A percentile compares a stretch with the other conserved stretches of the same genome.
Conservation (phyloP, 2,888 invertebrate species). For the Acholoe squamosa region DNA sequence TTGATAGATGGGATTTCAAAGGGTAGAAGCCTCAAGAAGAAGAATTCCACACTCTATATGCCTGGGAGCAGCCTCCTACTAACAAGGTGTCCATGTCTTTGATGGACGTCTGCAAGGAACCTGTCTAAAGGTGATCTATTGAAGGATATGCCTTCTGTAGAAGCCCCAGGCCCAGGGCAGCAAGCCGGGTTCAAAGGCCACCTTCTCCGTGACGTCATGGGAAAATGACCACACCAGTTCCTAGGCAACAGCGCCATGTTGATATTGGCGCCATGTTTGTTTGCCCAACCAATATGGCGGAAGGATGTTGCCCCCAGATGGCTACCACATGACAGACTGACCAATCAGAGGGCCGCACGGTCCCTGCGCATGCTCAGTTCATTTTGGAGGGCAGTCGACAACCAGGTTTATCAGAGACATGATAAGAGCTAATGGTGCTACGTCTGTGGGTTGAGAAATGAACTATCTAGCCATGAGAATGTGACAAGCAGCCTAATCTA, state of each 20-base stretch:
- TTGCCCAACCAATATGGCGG: conserved; percentile 36
- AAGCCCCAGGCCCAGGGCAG: not conserved
- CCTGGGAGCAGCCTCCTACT: no score
- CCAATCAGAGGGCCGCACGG: not conserved
- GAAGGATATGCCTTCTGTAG: no score
- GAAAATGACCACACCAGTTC: conserved; percentile 20
- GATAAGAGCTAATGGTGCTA: not conserved
- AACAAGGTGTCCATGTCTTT: no score
- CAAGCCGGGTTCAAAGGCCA: not conserved
- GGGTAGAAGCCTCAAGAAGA: no score
- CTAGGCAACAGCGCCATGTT: not conserved
- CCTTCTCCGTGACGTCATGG: not conserved
- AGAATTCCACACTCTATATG: no score
- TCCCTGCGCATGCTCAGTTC: conserved; percentile 5
- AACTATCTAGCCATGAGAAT: not conserved
- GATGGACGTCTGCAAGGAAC: no score
- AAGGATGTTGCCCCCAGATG: conserved; percentile 36
- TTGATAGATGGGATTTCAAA: no score
- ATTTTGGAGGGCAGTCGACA: not conserved
- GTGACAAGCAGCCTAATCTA: not conserved
- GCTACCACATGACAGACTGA: not conserved
- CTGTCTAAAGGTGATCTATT: no score
- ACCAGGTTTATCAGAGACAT: not conserved
- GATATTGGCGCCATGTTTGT: conserved; percentile 57
- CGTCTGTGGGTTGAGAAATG: no score